Evolutionary conservation across 2,797 vertebrate species (phyloP).

Genomic region (Vultur gryphus): DNA sequence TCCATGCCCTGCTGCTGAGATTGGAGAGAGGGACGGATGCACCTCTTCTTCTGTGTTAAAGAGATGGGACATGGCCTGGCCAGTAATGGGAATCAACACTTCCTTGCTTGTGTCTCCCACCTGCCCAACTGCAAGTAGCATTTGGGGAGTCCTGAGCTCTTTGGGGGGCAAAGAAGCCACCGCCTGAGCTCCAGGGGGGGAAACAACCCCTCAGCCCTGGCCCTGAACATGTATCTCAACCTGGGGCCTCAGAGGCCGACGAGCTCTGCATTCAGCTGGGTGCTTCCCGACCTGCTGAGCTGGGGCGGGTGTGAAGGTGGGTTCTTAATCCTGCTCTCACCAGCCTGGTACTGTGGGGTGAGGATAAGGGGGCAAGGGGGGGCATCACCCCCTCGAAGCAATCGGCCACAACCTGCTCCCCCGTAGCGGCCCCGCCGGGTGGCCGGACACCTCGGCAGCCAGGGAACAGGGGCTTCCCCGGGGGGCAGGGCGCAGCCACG

Average conservation of each 20-base stretch:
- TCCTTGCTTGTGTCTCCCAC: not conserved
- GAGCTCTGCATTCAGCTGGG: not conserved
- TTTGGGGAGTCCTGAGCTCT: not conserved
- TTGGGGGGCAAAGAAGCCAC: not conserved
- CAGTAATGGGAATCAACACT: not conserved
- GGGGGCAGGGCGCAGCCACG: not conserved
- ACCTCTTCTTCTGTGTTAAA: not conserved
- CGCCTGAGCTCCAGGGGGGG: not conserved
- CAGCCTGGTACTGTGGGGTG: not conserved
- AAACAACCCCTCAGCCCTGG: not conserved
- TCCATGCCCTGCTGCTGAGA: not conserved
- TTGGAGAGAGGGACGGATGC: not conserved
- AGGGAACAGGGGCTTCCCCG: not conserved
- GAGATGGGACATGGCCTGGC: not conserved
- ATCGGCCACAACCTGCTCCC: not conserved
- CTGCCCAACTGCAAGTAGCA: not conserved
- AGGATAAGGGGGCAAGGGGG: not conserved
- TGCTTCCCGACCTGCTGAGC: not conserved
- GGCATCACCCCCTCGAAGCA: not conserved
- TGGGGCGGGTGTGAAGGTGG: not conserved
- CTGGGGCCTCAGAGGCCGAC: not conserved
- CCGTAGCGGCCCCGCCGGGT: fast-evolving
- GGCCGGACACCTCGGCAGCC: not conserved
- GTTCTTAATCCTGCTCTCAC: not conserved
- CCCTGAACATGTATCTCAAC: not conserved